These are phyloP conservation scores for Cygnus olor DNA, from an alignment of 2,797 vertebrate genomes.

Conservation along the genomic window DNA sequence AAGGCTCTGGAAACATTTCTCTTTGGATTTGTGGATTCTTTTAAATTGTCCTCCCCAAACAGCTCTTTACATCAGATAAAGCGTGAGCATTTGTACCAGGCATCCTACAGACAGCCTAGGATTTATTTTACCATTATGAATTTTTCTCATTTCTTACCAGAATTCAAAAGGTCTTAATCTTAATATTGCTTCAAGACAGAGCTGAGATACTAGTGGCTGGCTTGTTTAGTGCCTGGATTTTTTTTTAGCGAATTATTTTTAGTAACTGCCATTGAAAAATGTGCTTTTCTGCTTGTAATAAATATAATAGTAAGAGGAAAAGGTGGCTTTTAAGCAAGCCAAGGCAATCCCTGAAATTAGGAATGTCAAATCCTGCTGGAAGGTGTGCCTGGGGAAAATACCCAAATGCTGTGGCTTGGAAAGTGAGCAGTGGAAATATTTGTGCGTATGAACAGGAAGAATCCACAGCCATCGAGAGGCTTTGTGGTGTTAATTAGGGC, in stretches of 20 bases:
- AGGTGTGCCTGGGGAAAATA: conserved; percentile 35
- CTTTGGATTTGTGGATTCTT: background rate
- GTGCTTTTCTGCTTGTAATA: background rate
- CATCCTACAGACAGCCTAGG: background rate
- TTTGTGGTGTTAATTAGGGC: conserved; percentile 27
- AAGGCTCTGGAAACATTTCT: background rate
- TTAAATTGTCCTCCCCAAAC: background rate
- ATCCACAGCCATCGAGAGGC: background rate
- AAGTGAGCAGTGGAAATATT: conserved; percentile 29
- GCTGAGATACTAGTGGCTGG: background rate
- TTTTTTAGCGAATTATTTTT: background rate
- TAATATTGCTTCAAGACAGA: background rate
- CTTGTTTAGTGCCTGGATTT: background rate
- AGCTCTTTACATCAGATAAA: background rate
- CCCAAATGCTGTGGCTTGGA: background rate
- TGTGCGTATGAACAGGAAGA: background rate
- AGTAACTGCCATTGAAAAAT: background rate
- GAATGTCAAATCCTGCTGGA: conserved; percentile 51
- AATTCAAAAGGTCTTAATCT: background rate
- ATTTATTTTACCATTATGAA: background rate
- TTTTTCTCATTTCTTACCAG: background rate
- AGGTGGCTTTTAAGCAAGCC: background rate
- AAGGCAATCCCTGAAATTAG: background rate
- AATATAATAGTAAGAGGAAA: background rate
- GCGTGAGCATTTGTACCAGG: background rate